These are phyloP conservation scores for Goniozus legneri DNA, from an alignment of 1,140 invertebrate species.

Conservation along the genomic window DNA sequence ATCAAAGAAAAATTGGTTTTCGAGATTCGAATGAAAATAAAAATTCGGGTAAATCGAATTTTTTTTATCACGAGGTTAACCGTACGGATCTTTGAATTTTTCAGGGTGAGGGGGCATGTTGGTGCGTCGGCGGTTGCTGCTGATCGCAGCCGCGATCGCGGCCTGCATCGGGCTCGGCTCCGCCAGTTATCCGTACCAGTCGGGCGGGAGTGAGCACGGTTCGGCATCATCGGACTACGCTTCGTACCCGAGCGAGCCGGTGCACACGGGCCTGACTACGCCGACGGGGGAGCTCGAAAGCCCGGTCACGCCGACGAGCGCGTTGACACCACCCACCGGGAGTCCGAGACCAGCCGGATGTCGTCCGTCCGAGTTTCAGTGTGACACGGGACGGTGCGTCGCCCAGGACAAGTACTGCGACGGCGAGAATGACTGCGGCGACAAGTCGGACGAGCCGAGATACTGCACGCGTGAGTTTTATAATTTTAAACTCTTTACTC, in stretches of 20 bases:
- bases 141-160: constrained; percentile 50
- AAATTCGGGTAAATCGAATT: constrained; percentile 1
- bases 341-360: constrained; percentile 35
- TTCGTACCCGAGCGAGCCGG: constrained; percentile 25
- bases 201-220: too few species aligned
- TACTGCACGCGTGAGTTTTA: constrained; percentile 80
- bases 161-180: constrained; percentile 39
- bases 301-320: constrained; percentile 7
- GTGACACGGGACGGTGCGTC: constrained; percentile 69
- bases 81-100: too few species aligned
- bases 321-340: background rate
- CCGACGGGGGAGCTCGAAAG: constrained; percentile 4
- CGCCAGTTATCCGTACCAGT: constrained; percentile 43
- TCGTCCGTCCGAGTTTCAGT: constrained; percentile 60
- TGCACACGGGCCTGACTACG: constrained; percentile 26
- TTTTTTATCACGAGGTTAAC: too few species aligned
- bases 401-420: constrained; percentile 75
- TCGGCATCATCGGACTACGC: constrained; percentile 24
- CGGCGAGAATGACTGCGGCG: constrained; percentile 73
- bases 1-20: too few species aligned
- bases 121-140: constrained; percentile 50
- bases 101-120: constrained; percentile 44
- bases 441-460: constrained; percentile 73
- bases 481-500: too few species aligned
- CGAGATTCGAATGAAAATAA: too few species aligned